Evolutionary conservation across 2,113 vertebrate species (phyloP).

Genomic region (Microtus pennsylvanicus): DNA sequence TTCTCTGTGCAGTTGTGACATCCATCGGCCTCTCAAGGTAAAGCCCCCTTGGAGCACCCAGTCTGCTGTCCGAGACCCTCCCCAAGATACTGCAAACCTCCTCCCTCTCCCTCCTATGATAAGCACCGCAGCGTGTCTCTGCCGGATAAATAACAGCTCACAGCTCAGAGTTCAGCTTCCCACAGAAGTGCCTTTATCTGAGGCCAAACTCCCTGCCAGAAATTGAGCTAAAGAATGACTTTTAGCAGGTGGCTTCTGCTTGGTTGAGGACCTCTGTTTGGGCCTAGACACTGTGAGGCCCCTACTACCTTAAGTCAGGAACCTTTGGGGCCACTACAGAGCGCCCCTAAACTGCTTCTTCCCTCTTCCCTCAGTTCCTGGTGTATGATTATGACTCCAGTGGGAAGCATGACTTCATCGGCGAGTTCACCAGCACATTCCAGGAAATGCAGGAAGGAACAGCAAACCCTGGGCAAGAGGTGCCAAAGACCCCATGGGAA

Average conservation of each 20-base stretch:
- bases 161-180: not conserved
- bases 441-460: constrained; percentile 83
- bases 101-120: not conserved
- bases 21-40: constrained; percentile 81
- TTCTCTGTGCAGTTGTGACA: constrained; percentile 83
- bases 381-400: constrained; percentile 85
- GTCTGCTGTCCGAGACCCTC: not conserved
- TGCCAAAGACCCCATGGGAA: constrained; percentile 51
- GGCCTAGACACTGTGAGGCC: not conserved
- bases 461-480: constrained; percentile 78
- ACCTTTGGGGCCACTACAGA: not conserved
- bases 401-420: constrained; percentile 85
- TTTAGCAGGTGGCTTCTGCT: not conserved
- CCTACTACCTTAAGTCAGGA: not conserved
- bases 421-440: constrained; percentile 85
- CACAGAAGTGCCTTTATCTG: constrained; percentile 28
- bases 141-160: constrained; percentile 23
- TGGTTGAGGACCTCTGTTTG: not conserved
- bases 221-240: not conserved
- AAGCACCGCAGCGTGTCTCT: not conserved
- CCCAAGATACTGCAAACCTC: not conserved
- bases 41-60: not conserved
- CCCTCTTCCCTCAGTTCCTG: constrained; percentile 73
- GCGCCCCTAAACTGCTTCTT: not conserved
- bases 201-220: constrained; percentile 40